Evolutionary conservation across 2,113 vertebrate species (phyloP).

Genomic region (Osmerus eperlanus): DNA sequence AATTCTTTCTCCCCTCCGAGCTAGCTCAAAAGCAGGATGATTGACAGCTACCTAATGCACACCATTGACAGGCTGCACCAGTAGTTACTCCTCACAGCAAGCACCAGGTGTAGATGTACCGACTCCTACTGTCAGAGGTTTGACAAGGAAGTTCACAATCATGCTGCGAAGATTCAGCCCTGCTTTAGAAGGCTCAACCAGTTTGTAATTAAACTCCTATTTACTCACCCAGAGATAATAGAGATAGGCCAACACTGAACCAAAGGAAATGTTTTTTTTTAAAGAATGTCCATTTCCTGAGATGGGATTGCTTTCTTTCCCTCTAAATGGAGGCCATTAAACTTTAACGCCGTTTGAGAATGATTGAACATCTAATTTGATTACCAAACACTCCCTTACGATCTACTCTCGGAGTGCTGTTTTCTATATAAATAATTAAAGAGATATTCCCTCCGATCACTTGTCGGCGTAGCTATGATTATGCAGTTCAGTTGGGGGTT

Average conservation of each 20-base stretch:
- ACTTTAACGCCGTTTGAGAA: slow-evolving; percentile 58
- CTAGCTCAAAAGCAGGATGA: too few species aligned
- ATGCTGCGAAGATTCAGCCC: neutral
- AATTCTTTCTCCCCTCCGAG: too few species aligned
- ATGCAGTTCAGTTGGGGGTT: too few species aligned
- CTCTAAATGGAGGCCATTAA: slow-evolving; percentile 58
- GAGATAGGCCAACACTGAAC: slow-evolving; percentile 21
- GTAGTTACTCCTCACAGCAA: too few species aligned
- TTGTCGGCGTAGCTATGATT: neutral
- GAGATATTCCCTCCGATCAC: slow-evolving; percentile 14
- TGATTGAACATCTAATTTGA: slow-evolving; percentile 67
- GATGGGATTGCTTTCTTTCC: slow-evolving; percentile 45
- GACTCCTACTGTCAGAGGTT: neutral
- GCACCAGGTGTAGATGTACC: too few species aligned
- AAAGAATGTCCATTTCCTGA: slow-evolving; percentile 40
- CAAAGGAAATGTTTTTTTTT: slow-evolving; percentile 7
- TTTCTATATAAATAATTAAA: slow-evolving; percentile 11
- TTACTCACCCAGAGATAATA: neutral
- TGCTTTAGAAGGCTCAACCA: too few species aligned
- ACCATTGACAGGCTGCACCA: too few species aligned
- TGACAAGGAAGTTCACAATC: neutral
- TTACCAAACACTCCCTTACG: slow-evolving; percentile 15
- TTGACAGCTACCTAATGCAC: too few species aligned
- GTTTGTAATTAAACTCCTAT: neutral
- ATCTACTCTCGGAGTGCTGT: neutral